Percentiles rank a stretch among this genome's conserved stretches.
These are phyloP conservation scores for Drosophila tristis DNA, from an alignment of 1,140 invertebrate genomes.

Conservation along the genomic window DNA sequence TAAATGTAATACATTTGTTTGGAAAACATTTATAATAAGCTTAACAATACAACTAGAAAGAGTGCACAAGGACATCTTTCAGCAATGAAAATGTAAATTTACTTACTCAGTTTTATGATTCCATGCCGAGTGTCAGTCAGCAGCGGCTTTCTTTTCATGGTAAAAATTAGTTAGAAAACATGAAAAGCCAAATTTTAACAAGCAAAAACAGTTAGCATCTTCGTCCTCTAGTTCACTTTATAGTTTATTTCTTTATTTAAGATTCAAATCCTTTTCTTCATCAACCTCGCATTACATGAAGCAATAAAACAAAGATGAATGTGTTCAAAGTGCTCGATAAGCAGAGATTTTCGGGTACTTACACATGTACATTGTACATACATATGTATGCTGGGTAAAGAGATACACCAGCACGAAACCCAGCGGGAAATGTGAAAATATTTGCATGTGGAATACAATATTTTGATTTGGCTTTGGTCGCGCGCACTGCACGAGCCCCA, in stretches of 20 bases:
- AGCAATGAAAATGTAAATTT: too few species aligned
- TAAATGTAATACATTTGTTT: not conserved
- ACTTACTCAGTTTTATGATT: too few species aligned
- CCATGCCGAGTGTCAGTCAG: too few species aligned
- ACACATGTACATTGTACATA: not conserved
- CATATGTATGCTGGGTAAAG: too few species aligned
- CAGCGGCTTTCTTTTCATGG: too few species aligned
- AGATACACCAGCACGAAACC: not conserved
- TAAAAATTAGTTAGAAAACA: too few species aligned
- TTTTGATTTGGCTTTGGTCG: slow-evolving; percentile 41
- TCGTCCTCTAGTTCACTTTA: too few species aligned
- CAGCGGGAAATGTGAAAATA: slow-evolving; percentile 28
- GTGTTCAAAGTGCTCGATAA: slow-evolving; percentile 1
- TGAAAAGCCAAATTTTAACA: too few species aligned
- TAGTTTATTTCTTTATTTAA: too few species aligned
- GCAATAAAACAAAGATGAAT: not conserved
- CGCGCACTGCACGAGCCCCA: slow-evolving; percentile 17
- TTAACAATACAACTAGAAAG: not conserved
- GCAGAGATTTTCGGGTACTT: slow-evolving; percentile 22
- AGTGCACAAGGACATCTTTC: too few species aligned
- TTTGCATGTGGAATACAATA: slow-evolving; percentile 23
- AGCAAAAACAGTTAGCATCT: too few species aligned
- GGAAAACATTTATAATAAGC: not conserved
- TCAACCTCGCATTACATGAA: not conserved
- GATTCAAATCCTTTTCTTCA: not conserved